phyloP scores from a whole-genome alignment of 2,113 vertebrate genomes.

The Herpailurus yagouaroundi region DNA sequence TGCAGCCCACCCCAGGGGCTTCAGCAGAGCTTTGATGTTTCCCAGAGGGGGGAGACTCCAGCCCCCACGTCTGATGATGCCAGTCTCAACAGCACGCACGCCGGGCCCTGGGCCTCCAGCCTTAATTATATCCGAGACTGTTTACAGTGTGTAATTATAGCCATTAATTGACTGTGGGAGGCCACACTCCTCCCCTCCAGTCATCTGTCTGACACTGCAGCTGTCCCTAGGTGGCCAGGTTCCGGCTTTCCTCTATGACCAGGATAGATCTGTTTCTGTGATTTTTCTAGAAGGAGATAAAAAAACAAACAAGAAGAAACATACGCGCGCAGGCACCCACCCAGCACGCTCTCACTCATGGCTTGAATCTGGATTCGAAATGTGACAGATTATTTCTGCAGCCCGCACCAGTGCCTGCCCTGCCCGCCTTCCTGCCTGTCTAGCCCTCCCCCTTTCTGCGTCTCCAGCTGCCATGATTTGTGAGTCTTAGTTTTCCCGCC shows the following conservation, averaged over 20 bases:
- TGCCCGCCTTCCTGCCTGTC: neutral
- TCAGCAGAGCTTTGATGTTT: slow-evolving; percentile 45
- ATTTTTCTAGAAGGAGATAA: neutral
- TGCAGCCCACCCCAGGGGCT: neutral
- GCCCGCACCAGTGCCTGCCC: accelerated
- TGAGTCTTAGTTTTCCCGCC: neutral
- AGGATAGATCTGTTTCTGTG: slow-evolving; percentile 10
- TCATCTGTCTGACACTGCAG: slow-evolving; percentile 68
- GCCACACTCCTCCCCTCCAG: slow-evolving; percentile 78
- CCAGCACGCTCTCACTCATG: neutral
- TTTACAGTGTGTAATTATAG: slow-evolving; percentile 84
- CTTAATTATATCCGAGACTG: slow-evolving; percentile 82
- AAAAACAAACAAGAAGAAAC: neutral
- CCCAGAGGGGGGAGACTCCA: slow-evolving; percentile 56
- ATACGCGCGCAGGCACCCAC: neutral
- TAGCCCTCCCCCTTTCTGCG: too few relatives aligned
- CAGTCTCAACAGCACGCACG: slow-evolving; percentile 52
- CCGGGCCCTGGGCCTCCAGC: slow-evolving; percentile 78
- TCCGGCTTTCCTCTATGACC: slow-evolving; percentile 48
- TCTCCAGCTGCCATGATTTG: neutral
- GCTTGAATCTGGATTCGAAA: neutral
- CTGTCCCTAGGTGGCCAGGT: neutral
- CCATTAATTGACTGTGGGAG: slow-evolving; percentile 82
- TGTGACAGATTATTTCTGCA: neutral
- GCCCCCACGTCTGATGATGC: slow-evolving; percentile 61